Conservation (phyloP, 1,140 invertebrate species). For the Arion vulgaris region DNA sequence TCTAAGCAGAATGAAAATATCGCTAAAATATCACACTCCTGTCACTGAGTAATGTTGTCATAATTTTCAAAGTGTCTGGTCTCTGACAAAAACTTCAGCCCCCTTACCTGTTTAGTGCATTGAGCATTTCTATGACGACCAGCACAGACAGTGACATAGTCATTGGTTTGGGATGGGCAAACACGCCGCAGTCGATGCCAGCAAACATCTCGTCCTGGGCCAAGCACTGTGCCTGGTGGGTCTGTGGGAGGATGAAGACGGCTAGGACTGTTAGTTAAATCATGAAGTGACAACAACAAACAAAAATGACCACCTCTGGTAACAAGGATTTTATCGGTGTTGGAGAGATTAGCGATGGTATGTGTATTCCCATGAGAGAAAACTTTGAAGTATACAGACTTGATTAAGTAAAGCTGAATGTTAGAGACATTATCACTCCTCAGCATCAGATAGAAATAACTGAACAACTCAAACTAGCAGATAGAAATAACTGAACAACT, state of each 20-base stretch:
- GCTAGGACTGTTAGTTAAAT: not conserved
- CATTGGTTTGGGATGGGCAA: slow-evolving; percentile 70
- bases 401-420: no score
- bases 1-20: not conserved
- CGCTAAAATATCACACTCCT: not conserved
- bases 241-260: slow-evolving; percentile 50
- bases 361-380: no score
- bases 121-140: slow-evolving; percentile 73
- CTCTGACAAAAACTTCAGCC: not conserved
- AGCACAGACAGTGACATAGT: slow-evolving; percentile 73
- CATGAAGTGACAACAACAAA: no score
- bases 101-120: slow-evolving; percentile 73
- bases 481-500: no score
- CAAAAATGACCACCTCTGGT: no score
- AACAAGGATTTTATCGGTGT: no score
- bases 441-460: no score
- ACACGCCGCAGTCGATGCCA: slow-evolving; percentile 70
- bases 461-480: no score
- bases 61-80: not conserved
- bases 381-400: no score
- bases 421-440: no score
- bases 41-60: not conserved
- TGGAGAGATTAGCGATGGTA: no score
- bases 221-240: slow-evolving; percentile 71
- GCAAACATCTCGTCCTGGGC: slow-evolving; percentile 69